Base-by-base conservation (phyloP, 2,888 invertebrate species). In the Embidobia sp. region DNA sequence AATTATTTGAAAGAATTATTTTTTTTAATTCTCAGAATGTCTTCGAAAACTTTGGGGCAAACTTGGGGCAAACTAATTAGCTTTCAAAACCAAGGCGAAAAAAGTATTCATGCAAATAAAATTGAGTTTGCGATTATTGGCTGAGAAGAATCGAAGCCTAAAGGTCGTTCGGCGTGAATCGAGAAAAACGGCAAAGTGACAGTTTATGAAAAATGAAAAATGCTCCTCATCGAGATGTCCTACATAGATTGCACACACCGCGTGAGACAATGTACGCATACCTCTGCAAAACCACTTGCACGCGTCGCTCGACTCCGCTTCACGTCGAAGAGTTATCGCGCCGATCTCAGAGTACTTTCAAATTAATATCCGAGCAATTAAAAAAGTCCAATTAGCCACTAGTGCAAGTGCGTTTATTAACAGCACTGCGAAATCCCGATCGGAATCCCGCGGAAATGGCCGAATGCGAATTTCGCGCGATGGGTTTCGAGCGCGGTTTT, bases 321-420 rank as follows among this genome's bases (percentile, higher is more conserved):
- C 64, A 72, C 74, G 70, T 61, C 61, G 67, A 74, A 64, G 51
- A 69, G 70, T 55, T 74, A 78, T 78, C 78, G 64, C 33, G 26
- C 51, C 76, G 57, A 78, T 78, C 78, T 78, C 63, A 67, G 59
- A 67, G 61, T 66, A 66, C 77, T 79, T 79, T 79, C 79, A 70
- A 77, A 77, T 76, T 79, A 77, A 77, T 74, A 79, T 70, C 64
- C 61, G 31, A 5, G 77, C 74, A 77, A 79, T 79, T 79, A 79
- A 61, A 73, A n/a, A 76, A 70, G 29, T 57, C 69, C 77, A 79
- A 77, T 79, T 79, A 79, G 73, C 61, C 74, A 66, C 70, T 73
- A 72, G 70, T 63, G 66, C 46, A 69, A 70, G 69, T 72, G 63
- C 72, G 63, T 67, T 76, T 64, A 76, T 76, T 76, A 70, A 64